These are phyloP conservation scores for Xylota segnis DNA, from an alignment of 2,888 invertebrate genomes.

Conservation along the genomic window DNA sequence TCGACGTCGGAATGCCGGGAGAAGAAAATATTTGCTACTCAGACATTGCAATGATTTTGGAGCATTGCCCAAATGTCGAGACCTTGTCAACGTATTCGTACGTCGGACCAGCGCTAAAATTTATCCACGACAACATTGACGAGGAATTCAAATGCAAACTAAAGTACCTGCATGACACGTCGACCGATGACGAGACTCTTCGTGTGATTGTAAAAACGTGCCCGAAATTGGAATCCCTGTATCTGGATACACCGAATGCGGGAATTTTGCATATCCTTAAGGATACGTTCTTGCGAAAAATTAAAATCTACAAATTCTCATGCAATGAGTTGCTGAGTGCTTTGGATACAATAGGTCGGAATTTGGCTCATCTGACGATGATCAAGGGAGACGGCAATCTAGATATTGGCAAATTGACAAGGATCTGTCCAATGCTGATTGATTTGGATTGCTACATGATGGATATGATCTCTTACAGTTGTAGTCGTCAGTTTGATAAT, in stretches of 20 bases:
- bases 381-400: constrained; percentile 86
- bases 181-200: constrained; percentile 87
- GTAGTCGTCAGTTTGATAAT: constrained; percentile 86
- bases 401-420: constrained; percentile 87
- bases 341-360: constrained; percentile 86
- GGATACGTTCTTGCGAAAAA: constrained; percentile 84
- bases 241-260: constrained; percentile 87
- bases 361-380: constrained; percentile 86
- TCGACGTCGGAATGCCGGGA: constrained; percentile 89
- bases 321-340: constrained; percentile 87
- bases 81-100: constrained; percentile 89
- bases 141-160: constrained; percentile 87
- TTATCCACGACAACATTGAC: constrained; percentile 86
- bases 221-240: constrained; percentile 87
- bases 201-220: constrained; percentile 87
- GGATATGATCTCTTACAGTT: constrained; percentile 86
- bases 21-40: constrained; percentile 89
- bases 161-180: constrained; percentile 88
- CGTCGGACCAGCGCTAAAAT: constrained; percentile 87
- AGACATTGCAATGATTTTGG: constrained; percentile 87
- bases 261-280: constrained; percentile 82
- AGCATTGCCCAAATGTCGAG: constrained; percentile 87
- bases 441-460: constrained; percentile 89
- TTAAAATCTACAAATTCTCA: constrained; percentile 88
- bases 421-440: constrained; percentile 86